These are phyloP conservation scores for Bungarus multicinctus DNA, from an alignment of 2,113 vertebrate species.

Conservation along the genomic window DNA sequence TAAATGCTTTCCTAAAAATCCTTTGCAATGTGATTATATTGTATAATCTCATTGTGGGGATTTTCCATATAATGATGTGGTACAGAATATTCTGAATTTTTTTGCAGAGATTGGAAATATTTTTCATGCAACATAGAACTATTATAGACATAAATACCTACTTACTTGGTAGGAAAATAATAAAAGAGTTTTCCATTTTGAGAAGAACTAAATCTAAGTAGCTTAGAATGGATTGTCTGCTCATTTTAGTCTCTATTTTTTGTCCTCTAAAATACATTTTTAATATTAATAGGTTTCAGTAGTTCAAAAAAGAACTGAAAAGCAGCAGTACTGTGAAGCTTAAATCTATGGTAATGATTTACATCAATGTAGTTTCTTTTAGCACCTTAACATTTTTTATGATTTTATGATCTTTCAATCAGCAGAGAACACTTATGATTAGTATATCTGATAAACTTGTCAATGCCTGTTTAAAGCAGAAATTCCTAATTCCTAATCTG, in stretches of 20 bases:
- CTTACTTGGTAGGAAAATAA: constrained; percentile 26
- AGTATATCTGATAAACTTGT: constrained; percentile 81
- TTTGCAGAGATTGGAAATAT: constrained; percentile 43
- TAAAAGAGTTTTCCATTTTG: constrained; percentile 33
- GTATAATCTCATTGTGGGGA: constrained; percentile 30
- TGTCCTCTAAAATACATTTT: constrained; percentile 22
- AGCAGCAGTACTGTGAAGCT: constrained; percentile 55
- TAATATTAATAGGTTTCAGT: constrained; percentile 23
- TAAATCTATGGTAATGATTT: constrained; percentile 58
- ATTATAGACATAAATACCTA: background rate
- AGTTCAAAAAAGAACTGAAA: constrained; percentile 34
- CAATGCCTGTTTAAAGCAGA: constrained; percentile 70
- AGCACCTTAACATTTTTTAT: constrained; percentile 67
- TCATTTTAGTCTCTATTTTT: background rate
- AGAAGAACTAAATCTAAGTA: background rate
- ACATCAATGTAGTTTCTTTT: constrained; percentile 56
- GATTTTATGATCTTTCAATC: constrained; percentile 72
- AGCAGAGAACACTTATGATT: constrained; percentile 66
- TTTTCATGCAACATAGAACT: constrained; percentile 8
- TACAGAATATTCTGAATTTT: constrained; percentile 47
- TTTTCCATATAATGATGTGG: constrained; percentile 2
- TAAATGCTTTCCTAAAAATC: constrained; percentile 43
- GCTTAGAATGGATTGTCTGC: background rate
- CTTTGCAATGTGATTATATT: constrained; percentile 32
- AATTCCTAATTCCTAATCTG: constrained; percentile 68